Evolutionary conservation across 2,797 vertebrate genomes (phyloP).

Genomic region (Protonibea diacanthus): DNA sequence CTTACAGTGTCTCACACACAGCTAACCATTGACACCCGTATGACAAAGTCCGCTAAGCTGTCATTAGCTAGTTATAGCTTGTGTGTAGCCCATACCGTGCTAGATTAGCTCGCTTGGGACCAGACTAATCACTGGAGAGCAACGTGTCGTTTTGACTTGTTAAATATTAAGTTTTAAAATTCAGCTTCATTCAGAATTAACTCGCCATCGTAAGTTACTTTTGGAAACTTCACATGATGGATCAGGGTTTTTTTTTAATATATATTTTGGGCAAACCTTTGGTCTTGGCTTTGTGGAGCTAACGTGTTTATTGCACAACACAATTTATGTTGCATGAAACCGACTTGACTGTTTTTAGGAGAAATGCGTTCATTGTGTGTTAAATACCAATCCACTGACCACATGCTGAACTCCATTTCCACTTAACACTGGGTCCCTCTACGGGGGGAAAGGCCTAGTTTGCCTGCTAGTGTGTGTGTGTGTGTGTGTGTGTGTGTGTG

Average conservation of each 20-base stretch:
- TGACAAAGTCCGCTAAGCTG: slow-evolving; percentile 63
- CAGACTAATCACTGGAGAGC: slow-evolving; percentile 48
- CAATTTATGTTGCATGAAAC: slow-evolving; percentile 12
- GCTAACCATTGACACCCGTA: slow-evolving; percentile 54
- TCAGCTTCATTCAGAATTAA: slow-evolving; percentile 19
- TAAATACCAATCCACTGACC: slow-evolving; percentile 70
- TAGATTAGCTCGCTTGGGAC: slow-evolving; percentile 58
- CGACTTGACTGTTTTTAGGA: slow-evolving; percentile 15
- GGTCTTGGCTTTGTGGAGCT: slow-evolving; percentile 11
- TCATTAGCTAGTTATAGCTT: slow-evolving; percentile 62
- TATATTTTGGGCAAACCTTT: not conserved
- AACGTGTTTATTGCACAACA: slow-evolving; percentile 33
- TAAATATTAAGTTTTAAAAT: not conserved
- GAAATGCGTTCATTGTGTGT: slow-evolving; percentile 47
- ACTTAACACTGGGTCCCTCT: slow-evolving; percentile 54
- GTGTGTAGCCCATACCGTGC: slow-evolving; percentile 30
- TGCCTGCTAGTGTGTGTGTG: slow-evolving; percentile 13
- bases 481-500: too few relatives aligned
- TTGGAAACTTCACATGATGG: slow-evolving; percentile 43
- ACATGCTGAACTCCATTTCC: slow-evolving; percentile 69
- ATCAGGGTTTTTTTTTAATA: slow-evolving; percentile 19
- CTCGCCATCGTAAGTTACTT: slow-evolving; percentile 29
- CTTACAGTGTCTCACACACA: slow-evolving; percentile 30
- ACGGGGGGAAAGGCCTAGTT: slow-evolving; percentile 67
- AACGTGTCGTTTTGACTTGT: slow-evolving; percentile 15